These are phyloP conservation scores for Chloropsis hardwickii DNA, from an alignment of 2,113 vertebrate genomes.

Conservation along the genomic window DNA sequence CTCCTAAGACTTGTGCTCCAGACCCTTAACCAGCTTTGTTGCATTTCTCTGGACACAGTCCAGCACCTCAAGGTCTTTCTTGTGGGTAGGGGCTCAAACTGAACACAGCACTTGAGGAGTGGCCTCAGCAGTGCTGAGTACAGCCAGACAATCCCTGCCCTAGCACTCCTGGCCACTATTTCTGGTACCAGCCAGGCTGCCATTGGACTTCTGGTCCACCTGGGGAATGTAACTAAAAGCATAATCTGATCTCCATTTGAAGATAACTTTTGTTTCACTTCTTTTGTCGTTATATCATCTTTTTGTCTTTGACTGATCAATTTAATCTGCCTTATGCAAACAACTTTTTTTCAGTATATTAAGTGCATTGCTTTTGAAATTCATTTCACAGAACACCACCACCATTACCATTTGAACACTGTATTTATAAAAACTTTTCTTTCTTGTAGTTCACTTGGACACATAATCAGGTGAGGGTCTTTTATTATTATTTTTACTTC, in stretches of 20 bases:
- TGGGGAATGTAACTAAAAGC: neutral
- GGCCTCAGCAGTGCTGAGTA: neutral
- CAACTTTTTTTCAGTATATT: neutral
- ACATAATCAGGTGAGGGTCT: neutral
- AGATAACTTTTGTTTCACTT: neutral
- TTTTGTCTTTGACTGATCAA: neutral
- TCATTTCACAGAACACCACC: neutral
- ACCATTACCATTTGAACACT: neutral
- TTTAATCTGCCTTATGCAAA: neutral
- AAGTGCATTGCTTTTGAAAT: neutral
- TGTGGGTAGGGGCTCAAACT: neutral
- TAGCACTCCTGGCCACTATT: neutral
- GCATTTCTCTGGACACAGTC: neutral
- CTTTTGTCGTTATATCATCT: neutral
- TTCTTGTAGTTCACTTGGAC: neutral
- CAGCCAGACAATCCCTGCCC: rapidly evolving
- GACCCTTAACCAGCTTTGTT: neutral
- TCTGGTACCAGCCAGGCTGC: neutral
- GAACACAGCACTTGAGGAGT: neutral
- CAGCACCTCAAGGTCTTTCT: neutral
- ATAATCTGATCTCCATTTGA: neutral
- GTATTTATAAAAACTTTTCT: neutral
- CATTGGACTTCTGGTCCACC: neutral
- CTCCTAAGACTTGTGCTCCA: neutral
- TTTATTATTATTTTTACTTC: neutral